Evolutionary conservation across 2,113 vertebrate species (phyloP), one percentile per base, ranked within the genome.

Genomic region (Macquaria ambigua): DNA sequence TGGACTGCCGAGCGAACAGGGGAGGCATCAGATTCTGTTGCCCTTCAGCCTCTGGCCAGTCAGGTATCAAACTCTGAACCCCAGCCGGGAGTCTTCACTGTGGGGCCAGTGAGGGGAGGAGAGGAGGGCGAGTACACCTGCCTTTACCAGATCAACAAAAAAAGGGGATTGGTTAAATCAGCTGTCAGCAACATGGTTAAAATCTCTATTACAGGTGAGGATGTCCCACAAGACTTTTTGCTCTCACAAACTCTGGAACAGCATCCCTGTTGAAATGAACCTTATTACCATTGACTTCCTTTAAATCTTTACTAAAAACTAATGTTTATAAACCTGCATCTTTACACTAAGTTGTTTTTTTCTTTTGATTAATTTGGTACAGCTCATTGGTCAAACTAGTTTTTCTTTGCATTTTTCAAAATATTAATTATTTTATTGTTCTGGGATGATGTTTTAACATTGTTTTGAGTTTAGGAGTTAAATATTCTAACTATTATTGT

Each of bases 71-170:
- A 78, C 74, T 10, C 70, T 23, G 80, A 83, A 41, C 58, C 66
- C 12, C 82, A 86, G 77, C 70, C 67, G 0, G 93, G 90, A 59
- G 34, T 89, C 41, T 95, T 96, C 78, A 88, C 12, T 3, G 78
- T 96, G 84, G 93, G 91, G 20, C 93, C 94, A 0, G 86, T 93
- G 76, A 81, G 3, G 4, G 75, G 71, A 61, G 87, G 58, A 34
- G 92, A 94, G 37, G 83, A 82, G 62, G 94, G 94, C 4, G 79
- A 79, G n/a, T 96, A 95, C 41, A 82, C 85, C 76, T 96, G 95
- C 58, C 55, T 95, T 15, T 96, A 96, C 77, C 91, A 91, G 71
- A 15, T 91, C 61, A 70, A 15, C 52, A 72, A 43, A 9, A 84
- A 10, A 58, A 63, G 37, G 6, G 39, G 25, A n/a, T 0, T 79